Evolutionary conservation across 35 echinoderm and acorn worm genomes (phyloP), one percentile per base, ranked within the genome.

Genomic region (Hemicentrotus pulcherrimus): DNA sequence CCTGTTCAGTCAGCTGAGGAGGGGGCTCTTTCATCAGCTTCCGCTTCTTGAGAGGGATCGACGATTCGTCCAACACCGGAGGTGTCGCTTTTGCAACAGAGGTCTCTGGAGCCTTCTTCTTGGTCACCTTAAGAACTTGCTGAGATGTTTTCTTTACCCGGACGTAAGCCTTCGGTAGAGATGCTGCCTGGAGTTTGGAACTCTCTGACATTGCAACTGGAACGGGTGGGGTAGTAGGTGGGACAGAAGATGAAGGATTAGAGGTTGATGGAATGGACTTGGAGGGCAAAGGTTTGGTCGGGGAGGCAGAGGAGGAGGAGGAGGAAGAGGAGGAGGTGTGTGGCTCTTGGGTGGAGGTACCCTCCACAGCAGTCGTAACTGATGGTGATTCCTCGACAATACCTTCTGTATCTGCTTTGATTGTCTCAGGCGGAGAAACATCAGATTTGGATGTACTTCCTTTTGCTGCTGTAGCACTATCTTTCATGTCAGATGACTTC

Each of bases 21-120:
- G 95, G 93, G 4, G 96, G 97, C 31, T 98, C 91, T 48, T 98
- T 98, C 97, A 98, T 98, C 48, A 98, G 94, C 88, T 98, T 98
- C 71, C 97, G 91, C 91, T 98, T 98, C 89, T 98, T 98, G 50
- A 98, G 92, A 1, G 97, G 97, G 22, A 97, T 98, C 14, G 97
- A 98, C 3, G 97, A 98, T 85, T 98, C 97, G 48, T 98, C 97
- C 28, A 98, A 48, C 24, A 88, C 48, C 0, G 95, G 91, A 93
- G 46, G 14, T 46, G 86, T 95, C 45, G 86, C 91, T 92, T 94
- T 94, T 19, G 94, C 78, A 6, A 89, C 92, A 31, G 85, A 28
- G 9, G 48, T 48, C 94, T 91, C 91, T 31, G 91, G 91, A 31
- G 48, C 48, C 91, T 93, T 93, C 91, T 93, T 93, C 91, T 93